Evolutionary conservation across 2,113 vertebrate species (phyloP), one percentile per base, ranked within the genome.

Genomic region (Phalacrocorax carbo): DNA sequence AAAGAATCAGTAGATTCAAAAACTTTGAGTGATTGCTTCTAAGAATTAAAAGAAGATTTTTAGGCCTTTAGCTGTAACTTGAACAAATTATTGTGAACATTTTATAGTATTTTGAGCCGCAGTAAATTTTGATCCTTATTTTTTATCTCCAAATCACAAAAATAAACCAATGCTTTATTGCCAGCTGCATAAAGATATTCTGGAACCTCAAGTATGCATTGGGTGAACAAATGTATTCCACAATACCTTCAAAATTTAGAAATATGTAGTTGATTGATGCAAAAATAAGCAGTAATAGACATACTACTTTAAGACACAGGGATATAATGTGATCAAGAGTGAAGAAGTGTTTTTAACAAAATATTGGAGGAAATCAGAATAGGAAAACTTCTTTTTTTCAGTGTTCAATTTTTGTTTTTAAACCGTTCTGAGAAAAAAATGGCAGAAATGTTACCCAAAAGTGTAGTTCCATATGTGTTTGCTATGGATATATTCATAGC

Each of bases 1-100:
- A 92, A 90, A 95, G 34, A 69, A 87, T 55, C 61, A 66, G 52
- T 52, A 89, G 62, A 81, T 88, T 78, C 15, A 88, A 79, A 96
- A 94, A 58, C 4, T 29, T 44, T 60, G 36, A 86, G 25, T 57
- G 32, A 86, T 70, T 40, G 11, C 10, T 91, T 91, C 54, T 65
- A 48, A 88, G 68, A 68, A 29, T 72, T 11, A 72, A 62, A 84
- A 82, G 13, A 87, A 55, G 30, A 21, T 85, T 73, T 73, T 78
- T 78, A 91, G 80, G 40, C 22, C 51, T 82, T 92, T 81, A 80
- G 40, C 23, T 90, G 58, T 88, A 92, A 83, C 32, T 83, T 83
- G n/a, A 86, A 86, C 27, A 94, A 80, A 86, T 88, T 73, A 60
- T 29, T 88, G 38, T 78, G 38, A 94, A 87, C n/a, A 79, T 61